These are phyloP conservation scores for Magallana nippona DNA, from an alignment of 2,888 invertebrate species.

Conservation along the genomic window DNA sequence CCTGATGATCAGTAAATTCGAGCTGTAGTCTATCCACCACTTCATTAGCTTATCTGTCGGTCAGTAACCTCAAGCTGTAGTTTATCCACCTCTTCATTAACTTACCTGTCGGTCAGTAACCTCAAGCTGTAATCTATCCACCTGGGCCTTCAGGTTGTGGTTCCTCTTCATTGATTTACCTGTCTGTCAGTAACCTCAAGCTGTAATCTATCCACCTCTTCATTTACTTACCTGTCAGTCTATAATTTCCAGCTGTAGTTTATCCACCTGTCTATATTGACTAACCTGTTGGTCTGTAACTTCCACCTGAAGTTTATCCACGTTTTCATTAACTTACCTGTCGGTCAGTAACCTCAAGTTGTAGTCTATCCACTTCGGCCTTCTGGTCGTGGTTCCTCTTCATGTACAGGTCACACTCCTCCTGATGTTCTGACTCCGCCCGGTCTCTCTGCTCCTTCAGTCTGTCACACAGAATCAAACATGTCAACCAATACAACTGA, in stretches of 20 bases:
- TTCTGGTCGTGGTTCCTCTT: slow-evolving; percentile 92
- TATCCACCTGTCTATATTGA: neutral
- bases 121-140: neutral
- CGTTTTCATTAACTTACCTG: slow-evolving; percentile 63
- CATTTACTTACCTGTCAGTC: neutral
- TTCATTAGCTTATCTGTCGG: slow-evolving; percentile 72
- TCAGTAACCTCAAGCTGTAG: slow-evolving; percentile 54
- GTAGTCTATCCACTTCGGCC: slow-evolving; percentile 71
- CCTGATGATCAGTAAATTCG: slow-evolving; percentile 78
- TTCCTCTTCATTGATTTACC: neutral
- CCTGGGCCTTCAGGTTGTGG: too few species aligned
- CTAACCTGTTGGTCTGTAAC: neutral
- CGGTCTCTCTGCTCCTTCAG: slow-evolving; percentile 92
- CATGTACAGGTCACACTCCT: slow-evolving; percentile 95
- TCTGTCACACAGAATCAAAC: slow-evolving; percentile 61
- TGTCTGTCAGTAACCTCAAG: neutral
- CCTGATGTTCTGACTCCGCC: slow-evolving; percentile 96
- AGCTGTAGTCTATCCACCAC: slow-evolving; percentile 70
- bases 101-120: neutral
- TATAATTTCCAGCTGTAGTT: neutral
- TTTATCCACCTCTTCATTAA: slow-evolving; percentile 44
- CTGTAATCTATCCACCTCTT: neutral
- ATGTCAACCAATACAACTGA: too few species aligned
- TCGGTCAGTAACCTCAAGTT: slow-evolving; percentile 76
- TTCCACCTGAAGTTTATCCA: neutral